phyloP scores from a whole-genome alignment of 2,888 invertebrate genomes.

The Eristalis arbustorum region DNA sequence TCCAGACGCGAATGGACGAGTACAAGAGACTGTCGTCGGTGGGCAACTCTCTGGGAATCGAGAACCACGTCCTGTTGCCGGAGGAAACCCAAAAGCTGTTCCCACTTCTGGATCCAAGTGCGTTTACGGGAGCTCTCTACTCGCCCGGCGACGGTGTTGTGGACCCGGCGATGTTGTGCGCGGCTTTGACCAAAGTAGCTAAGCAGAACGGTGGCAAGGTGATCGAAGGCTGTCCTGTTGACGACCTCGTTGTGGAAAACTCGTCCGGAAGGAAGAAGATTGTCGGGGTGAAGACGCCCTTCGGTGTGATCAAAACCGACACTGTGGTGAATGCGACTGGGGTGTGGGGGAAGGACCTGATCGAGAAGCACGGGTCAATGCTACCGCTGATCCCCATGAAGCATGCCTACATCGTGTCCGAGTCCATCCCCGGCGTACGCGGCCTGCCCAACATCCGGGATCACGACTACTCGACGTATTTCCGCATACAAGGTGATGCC shows the following conservation, averaged over 20 bases:
- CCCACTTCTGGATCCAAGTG: conserved; percentile 87
- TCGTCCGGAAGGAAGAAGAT: conserved; percentile 83
- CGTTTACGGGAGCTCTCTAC: conserved; percentile 89
- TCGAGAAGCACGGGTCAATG: conserved; percentile 79
- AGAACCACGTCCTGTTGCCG: conserved; percentile 87
- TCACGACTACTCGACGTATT: conserved; percentile 91
- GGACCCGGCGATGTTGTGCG: conserved; percentile 91
- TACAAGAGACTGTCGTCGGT: conserved; percentile 89
- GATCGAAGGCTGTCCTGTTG: conserved; percentile 87
- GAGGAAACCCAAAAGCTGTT: conserved; percentile 88
- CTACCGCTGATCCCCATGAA: conserved; percentile 92
- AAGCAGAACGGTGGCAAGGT: conserved; percentile 87
- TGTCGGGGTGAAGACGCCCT: conserved; percentile 87
- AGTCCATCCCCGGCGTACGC: conserved; percentile 87
- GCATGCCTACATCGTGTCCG: conserved; percentile 93
- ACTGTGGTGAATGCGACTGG: conserved; percentile 87
- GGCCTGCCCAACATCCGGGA: conserved; percentile 91
- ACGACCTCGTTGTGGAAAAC: conserved; percentile 85
- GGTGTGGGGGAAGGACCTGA: conserved; percentile 90
- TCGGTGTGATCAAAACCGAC: conserved; percentile 86
- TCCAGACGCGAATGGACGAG: conserved; percentile 89
- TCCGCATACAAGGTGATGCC: conserved; percentile 91
- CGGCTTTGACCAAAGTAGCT: conserved; percentile 88
- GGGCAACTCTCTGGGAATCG: conserved; percentile 89
- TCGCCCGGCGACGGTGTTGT: conserved; percentile 91